Conservation (phyloP, 2,888 invertebrate species). For the Ichneumoninae sp. region DNA sequence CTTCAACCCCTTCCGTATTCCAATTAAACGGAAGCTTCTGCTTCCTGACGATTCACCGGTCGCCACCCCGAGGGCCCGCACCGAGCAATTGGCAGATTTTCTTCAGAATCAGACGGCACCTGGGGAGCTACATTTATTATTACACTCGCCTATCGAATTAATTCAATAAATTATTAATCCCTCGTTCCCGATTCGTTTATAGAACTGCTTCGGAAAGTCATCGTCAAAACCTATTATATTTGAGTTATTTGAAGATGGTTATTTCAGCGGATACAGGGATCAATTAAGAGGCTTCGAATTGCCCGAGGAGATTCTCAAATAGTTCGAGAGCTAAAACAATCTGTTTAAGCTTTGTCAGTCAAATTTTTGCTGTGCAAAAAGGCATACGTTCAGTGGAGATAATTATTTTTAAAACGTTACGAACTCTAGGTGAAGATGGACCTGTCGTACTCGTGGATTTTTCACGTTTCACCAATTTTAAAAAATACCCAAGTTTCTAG, state of each 20-base stretch:
- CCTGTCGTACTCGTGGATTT: neutral
- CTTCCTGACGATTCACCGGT: conserved; percentile 35
- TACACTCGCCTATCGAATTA: conserved; percentile 40
- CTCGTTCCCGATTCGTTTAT: conserved; percentile 38
- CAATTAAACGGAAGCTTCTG: conserved; percentile 37
- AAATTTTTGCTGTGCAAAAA: neutral
- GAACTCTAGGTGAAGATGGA: neutral
- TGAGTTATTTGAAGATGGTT: conserved; percentile 33
- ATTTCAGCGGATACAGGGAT: conserved; percentile 5
- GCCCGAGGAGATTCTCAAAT: neutral
- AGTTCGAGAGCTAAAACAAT: neutral
- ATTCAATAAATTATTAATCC: conserved; percentile 50
- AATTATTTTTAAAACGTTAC: conserved; percentile 21
- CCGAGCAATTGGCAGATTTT: conserved; percentile 34
- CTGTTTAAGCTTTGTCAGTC: neutral
- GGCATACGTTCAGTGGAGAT: too few species aligned
- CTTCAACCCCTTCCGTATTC: conserved; percentile 24
- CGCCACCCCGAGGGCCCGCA: neutral
- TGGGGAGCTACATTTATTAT: conserved; percentile 46
- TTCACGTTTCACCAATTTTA: neutral
- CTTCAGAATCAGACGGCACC: conserved; percentile 33
- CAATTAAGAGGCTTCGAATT: conserved; percentile 4
- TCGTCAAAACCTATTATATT: conserved; percentile 11
- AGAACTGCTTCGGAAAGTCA: neutral
- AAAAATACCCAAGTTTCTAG: neutral